Percentiles rank a stretch among this genome's conserved stretches.
Conservation (phyloP, 2,113 vertebrate genomes). For the Otus sunia region DNA sequence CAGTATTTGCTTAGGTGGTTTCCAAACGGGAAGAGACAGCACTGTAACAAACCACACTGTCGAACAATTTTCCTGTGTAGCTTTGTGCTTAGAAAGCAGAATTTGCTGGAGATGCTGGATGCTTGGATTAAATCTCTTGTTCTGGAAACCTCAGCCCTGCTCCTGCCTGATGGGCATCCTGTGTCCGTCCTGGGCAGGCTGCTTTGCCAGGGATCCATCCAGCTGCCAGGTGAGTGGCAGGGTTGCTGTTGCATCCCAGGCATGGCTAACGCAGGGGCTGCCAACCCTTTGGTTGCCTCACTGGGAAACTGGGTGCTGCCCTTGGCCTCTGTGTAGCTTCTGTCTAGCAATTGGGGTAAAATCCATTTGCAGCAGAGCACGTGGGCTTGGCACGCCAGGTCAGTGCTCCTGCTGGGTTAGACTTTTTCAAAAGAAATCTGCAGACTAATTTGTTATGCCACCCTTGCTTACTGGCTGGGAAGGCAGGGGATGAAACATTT, state of each 20-base stretch:
- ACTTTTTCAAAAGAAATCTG: not conserved
- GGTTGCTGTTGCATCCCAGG: not conserved
- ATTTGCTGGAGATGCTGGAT: not conserved
- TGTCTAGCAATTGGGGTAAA: not conserved
- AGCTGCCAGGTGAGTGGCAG: not conserved
- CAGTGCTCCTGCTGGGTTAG: not conserved
- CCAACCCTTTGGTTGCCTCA: not conserved
- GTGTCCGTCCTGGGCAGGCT: not conserved
- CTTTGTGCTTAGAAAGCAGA: not conserved
- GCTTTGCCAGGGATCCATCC: not conserved
- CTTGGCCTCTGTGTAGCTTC: not conserved
- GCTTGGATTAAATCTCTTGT: not conserved
- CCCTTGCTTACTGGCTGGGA: not conserved
- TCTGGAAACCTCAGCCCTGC: not conserved
- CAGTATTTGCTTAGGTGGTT: not conserved
- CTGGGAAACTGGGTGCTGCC: not conserved
- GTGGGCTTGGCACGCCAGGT: not conserved
- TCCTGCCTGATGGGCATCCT: not conserved
- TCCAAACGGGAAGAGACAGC: not conserved
- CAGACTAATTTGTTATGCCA: not conserved
- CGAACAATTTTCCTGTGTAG: rapidly evolving
- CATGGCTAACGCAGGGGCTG: not conserved
- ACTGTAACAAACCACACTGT: not conserved
- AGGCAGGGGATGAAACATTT: not conserved
- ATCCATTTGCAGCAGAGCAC: not conserved